Evolutionary conservation across 2,797 vertebrate species (phyloP).

Genomic region (Columba guinea): DNA sequence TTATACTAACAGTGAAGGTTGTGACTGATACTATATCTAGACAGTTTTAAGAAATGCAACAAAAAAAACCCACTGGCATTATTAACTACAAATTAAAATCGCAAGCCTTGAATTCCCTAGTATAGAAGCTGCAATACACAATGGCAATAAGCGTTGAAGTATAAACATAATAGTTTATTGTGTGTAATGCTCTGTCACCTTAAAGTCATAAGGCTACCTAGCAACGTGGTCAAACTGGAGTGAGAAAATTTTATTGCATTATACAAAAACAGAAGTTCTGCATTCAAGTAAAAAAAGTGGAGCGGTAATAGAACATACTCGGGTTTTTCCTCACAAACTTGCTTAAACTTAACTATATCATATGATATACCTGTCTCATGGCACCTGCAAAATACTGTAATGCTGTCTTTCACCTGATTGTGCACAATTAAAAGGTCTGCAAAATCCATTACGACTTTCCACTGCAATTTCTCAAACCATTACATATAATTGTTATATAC

Average conservation of each 20-base stretch:
- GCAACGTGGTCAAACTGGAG: background rate
- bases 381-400: background rate
- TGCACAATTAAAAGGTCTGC: background rate
- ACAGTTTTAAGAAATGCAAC: background rate
- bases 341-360: background rate
- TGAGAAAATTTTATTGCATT: background rate
- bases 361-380: no score
- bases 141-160: background rate
- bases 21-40: background rate
- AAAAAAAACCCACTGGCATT: background rate
- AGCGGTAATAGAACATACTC: background rate
- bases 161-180: background rate
- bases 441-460: background rate
- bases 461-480: background rate
- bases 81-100: background rate
- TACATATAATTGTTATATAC: background rate
- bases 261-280: background rate
- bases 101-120: background rate
- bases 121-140: background rate
- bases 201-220: background rate
- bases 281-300: background rate
- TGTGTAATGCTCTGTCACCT: background rate
- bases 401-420: background rate
- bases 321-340: background rate
- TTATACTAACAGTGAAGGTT: background rate